phyloP scores from a whole-genome alignment of 2,888 invertebrate genomes.

The Amphipyra berbera region DNA sequence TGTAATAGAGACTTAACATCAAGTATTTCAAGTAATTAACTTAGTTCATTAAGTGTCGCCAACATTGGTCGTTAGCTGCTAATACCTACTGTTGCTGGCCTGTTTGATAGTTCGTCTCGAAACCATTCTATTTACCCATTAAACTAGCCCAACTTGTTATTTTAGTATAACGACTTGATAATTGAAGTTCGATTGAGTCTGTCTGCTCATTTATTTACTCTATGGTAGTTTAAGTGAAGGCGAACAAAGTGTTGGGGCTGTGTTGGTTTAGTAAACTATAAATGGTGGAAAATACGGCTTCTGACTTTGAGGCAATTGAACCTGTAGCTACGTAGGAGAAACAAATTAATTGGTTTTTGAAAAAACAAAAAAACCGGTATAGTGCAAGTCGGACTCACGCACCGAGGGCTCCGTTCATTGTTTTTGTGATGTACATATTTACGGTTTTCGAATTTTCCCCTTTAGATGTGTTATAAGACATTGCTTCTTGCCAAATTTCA shows the following conservation, averaged over 20 bases:
- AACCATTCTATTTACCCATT: conserved; percentile 9
- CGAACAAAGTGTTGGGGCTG: conserved; percentile 6
- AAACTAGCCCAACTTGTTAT: conserved; percentile 25
- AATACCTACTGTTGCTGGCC: conserved; percentile 15
- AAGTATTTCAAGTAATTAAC: conserved; percentile 29
- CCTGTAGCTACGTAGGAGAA: too few species aligned
- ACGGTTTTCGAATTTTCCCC: too few species aligned
- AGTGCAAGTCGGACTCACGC: too few species aligned
- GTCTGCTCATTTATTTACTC: conserved; percentile 20
- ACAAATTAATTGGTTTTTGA: too few species aligned
- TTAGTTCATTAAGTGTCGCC: conserved; percentile 17
- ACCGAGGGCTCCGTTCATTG: too few species aligned
- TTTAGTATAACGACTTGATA: conserved; percentile 17
- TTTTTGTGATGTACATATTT: too few species aligned
- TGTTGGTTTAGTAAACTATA: conserved; percentile 3
- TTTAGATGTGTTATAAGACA: too few species aligned
- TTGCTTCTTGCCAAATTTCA: too few species aligned
- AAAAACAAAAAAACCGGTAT: too few species aligned
- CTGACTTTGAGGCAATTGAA: not conserved
- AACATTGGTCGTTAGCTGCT: conserved; percentile 31
- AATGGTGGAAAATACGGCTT: not conserved
- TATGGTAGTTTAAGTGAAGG: conserved; percentile 1
- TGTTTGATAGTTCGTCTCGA: conserved; percentile 20
- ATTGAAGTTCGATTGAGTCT: conserved; percentile 19
- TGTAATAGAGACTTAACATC: too few species aligned